Conservation (phyloP, 2,888 invertebrate genomes). For the Clostera curtula region DNA sequence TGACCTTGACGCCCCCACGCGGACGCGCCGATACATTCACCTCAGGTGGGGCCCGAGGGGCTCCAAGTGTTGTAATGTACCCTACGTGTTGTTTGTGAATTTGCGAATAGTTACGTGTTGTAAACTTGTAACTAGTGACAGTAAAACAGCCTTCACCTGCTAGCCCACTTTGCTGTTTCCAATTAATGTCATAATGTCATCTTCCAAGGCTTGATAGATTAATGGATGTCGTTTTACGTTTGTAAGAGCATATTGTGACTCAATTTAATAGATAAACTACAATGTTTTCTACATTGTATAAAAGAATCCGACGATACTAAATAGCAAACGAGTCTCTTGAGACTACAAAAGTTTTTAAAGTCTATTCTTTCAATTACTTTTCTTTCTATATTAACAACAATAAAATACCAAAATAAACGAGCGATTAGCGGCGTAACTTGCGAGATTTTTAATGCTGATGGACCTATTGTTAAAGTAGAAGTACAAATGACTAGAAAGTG, state of each 20-base stretch:
- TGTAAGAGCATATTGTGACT: not conserved
- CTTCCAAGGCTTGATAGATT: too few relatives aligned
- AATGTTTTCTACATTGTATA: too few relatives aligned
- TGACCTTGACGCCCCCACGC: slow-evolving; percentile 72
- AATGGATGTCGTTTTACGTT: too few relatives aligned
- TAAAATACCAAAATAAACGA: slow-evolving; percentile 5
- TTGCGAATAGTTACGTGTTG: slow-evolving; percentile 24
- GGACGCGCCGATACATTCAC: slow-evolving; percentile 63
- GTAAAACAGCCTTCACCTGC: not conserved
- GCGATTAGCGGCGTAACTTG: slow-evolving; percentile 6
- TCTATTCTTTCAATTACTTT: too few relatives aligned
- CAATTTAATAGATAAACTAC: too few relatives aligned
- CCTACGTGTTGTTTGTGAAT: slow-evolving; percentile 29
- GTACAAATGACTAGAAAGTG: too few relatives aligned
- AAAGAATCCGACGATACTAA: too few relatives aligned
- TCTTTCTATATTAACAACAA: not conserved
- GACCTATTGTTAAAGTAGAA: too few relatives aligned
- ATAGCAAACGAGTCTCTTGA: too few relatives aligned
- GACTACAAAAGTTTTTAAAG: too few relatives aligned
- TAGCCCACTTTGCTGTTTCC: slow-evolving; percentile 2
- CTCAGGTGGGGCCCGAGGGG: slow-evolving; percentile 66
- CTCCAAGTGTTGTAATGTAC: slow-evolving; percentile 26
- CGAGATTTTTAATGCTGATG: too few relatives aligned
- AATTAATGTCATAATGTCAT: too few relatives aligned
- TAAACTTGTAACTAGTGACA: slow-evolving; percentile 6